Base-by-base conservation (phyloP, 2,113 vertebrate genomes). In the Osmerus mordax region DNA sequence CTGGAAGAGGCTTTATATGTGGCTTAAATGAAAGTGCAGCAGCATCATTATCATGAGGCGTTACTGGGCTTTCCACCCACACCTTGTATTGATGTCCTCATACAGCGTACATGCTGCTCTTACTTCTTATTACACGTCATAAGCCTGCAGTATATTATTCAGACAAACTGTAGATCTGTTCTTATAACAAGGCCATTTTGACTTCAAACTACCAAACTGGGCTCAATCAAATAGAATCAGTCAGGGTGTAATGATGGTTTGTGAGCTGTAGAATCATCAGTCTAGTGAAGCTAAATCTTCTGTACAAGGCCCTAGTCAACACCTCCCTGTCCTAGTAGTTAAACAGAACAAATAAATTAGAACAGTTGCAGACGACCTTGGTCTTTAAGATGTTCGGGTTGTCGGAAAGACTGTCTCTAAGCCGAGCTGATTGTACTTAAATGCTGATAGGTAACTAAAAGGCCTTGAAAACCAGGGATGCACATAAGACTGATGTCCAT, bases 21-120 rank as follows among this genome's bases (percentile, higher is more conserved):
- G 41, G 60, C 60, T 29, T 8, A 6, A 28, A 62, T 62, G 60
- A 13, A 3, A 28, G 19, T 7, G 60, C 23, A 13, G 25, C 25
- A 6, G 60, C 23, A 15, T 62, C 23, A 28, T 29, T 62, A 14
- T 16, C 60, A 62, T 29, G 23, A 28, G 23, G 60, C 41, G 9
- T 47, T 11, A 11, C 9, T 62, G 28, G 60, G 23, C 5, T 28
- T 25, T 62, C 25, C 28, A 15, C 60, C 25, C 28, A 62, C 47
- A 52, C 41, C 21, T 67, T 14, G 19, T 67, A 67, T 67, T 54
- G 66, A 55, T 55, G 53, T 55, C 8, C 62, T 55, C 66, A 29
- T 14, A 11, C 7, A 7, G 13, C 21, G 11, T 15, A 67, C 13
- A n/a, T 4, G 6, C n/a, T 25, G 4, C 5, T 19, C 21, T 53